A percentile compares a stretch with the other conserved stretches of the same genome.
phyloP scores from a whole-genome alignment of 2,888 invertebrate species.

The Molanna angustata region DNA sequence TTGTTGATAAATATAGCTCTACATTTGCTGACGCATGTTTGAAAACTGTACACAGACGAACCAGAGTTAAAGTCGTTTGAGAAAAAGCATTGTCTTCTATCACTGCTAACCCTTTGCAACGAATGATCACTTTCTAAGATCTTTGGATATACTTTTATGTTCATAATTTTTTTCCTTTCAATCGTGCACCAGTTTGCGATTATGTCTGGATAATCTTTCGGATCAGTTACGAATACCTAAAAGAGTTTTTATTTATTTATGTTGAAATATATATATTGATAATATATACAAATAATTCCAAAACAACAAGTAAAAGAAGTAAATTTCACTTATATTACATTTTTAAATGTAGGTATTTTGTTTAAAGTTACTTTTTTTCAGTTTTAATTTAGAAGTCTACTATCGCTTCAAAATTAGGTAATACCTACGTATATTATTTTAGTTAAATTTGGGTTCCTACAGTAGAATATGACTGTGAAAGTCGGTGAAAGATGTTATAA shows the following conservation, averaged over 20 bases:
- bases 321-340: too few species aligned
- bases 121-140: background rate
- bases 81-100: background rate
- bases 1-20: background rate
- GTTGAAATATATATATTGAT: too few species aligned
- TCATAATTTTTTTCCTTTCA: background rate
- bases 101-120: background rate
- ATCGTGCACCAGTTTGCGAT: background rate
- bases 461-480: too few species aligned
- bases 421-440: too few species aligned
- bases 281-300: too few species aligned
- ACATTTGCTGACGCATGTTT: background rate
- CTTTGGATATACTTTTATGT: background rate
- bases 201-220: background rate
- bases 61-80: background rate
- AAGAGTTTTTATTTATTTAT: background rate
- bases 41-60: background rate
- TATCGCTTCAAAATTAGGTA: too few species aligned
- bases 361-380: too few species aligned
- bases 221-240: background rate
- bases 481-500: too few species aligned
- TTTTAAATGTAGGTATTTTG: too few species aligned
- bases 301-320: too few species aligned
- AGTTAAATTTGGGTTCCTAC: too few species aligned
- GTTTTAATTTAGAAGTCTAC: too few species aligned